A percentile compares a stretch with the other conserved stretches of the same genome.
phyloP scores from a whole-genome alignment of 2,797 vertebrate genomes.

The Antrozous pallidus region DNA sequence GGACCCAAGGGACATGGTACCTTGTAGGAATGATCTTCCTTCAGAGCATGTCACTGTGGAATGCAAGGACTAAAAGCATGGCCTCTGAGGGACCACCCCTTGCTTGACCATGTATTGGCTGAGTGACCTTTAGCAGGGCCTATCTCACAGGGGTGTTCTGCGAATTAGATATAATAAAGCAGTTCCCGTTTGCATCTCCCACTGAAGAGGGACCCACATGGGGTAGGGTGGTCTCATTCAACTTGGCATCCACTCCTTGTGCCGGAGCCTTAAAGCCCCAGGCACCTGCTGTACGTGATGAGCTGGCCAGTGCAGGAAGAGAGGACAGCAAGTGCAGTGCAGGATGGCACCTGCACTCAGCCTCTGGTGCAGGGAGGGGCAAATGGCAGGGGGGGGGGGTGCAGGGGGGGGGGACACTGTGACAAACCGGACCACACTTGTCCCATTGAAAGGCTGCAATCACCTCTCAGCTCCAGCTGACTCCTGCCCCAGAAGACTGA shows the following conservation, averaged over 20 bases:
- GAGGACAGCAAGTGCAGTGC: fast-evolving
- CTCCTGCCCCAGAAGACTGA: background rate
- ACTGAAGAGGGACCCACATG: too few relatives aligned
- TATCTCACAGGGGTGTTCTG: background rate
- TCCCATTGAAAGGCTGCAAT: background rate
- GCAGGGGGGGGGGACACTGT: too few relatives aligned
- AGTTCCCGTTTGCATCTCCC: background rate
- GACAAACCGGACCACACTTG: background rate
- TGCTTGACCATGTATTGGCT: background rate
- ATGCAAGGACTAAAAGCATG: background rate
- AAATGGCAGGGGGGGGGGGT: too few relatives aligned
- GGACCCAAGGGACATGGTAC: background rate
- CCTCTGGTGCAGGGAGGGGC: too few relatives aligned
- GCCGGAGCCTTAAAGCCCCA: background rate
- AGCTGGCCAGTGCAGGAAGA: too few relatives aligned
- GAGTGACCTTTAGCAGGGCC: background rate
- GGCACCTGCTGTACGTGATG: background rate
- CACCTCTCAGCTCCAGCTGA: background rate
- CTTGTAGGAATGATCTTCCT: background rate
- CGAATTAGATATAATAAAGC: background rate
- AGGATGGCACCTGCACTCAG: background rate
- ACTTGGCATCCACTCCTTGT: background rate
- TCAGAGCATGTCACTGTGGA: background rate
- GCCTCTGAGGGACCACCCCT: background rate
- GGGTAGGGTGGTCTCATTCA: background rate